phyloP scores from a whole-genome alignment of 2,797 vertebrate genomes.

The Melanotaenia boesemani region DNA sequence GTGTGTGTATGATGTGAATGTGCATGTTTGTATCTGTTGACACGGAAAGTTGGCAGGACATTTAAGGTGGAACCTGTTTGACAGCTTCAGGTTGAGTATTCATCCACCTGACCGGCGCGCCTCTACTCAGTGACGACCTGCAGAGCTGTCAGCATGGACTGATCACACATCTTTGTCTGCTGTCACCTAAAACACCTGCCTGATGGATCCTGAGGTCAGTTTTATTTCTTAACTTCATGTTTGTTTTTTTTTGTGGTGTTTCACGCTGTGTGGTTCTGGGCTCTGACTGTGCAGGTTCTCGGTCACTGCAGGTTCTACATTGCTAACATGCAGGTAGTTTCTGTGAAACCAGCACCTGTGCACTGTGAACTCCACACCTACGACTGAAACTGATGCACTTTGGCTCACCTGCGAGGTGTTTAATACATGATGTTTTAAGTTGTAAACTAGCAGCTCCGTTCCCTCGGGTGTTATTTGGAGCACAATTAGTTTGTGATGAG shows the following conservation, averaged over 20 bases:
- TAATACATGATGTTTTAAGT: conserved; percentile 33
- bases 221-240: background rate
- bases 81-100: conserved; percentile 59
- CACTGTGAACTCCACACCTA: background rate
- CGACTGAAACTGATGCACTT: conserved; percentile 22
- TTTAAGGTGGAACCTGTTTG: conserved; percentile 74
- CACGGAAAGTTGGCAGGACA: conserved; percentile 19
- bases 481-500: too few relatives aligned
- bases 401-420: conserved; percentile 24
- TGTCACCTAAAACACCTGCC: background rate
- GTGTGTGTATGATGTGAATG: conserved; percentile 44
- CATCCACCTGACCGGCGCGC: conserved; percentile 18
- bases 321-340: conserved; percentile 21
- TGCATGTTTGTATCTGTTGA: conserved; percentile 38
- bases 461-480: too few relatives aligned
- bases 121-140: conserved; percentile 38
- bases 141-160: conserved; percentile 48
- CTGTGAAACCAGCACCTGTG: conserved; percentile 18
- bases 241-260: background rate
- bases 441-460: conserved; percentile 13
- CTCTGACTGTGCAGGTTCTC: conserved; percentile 7
- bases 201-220: conserved; percentile 63
- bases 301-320: background rate
- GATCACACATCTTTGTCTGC: background rate
- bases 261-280: background rate